Base-by-base conservation (phyloP, 2,797 vertebrate species). In the Champsocephalus gunnari region DNA sequence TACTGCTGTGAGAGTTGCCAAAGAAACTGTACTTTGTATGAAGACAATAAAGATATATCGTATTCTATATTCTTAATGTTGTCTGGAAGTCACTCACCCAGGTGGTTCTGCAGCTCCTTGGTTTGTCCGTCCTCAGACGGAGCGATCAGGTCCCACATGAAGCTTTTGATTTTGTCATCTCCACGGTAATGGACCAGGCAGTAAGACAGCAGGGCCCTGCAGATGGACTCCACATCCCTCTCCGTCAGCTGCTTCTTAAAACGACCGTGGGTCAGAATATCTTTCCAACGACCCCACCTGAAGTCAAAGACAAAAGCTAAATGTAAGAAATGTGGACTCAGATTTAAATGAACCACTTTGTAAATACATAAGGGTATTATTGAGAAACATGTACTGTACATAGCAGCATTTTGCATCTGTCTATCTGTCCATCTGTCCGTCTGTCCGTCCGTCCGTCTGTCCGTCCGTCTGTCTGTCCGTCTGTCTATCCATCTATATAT, bases 91-190 rank as follows among this genome's bases (percentile, higher is more conserved):
- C 14, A 66, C 89, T 92, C 92, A 98, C 98, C 98, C 0, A 99
- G 92, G 86, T 99, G 98, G 90, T 99, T 99, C 87, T 99, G 98
- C 32, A 99, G 93, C 90, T 99, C 98, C 77, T 97, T 95, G 58
- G 98, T 98, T 55, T 93, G 96, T n/a, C 98, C 98, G 12, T 99
- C 96, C 82, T 99, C 98, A 7, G 96, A 95, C 5, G 98, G 98
- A 11, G 98, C 98, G 32, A 99, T 99, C 76, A 99, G 96, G 89
- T 99, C 98, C 98, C 98, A 99, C 93, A 99, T 99, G 90, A 99
- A 99, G 88, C 98, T 96, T 93, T 99, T 99, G 80, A 99, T 99
- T 93, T 99, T 99, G 93, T 99, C 98, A 81, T 99, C 98, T 51
- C 98, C 98, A 63, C 97, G 94, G 87, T 99, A 99, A 92, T 99